These are phyloP conservation scores for Drosophila auraria DNA, from an alignment of 1,140 invertebrate species.

Conservation along the genomic window DNA sequence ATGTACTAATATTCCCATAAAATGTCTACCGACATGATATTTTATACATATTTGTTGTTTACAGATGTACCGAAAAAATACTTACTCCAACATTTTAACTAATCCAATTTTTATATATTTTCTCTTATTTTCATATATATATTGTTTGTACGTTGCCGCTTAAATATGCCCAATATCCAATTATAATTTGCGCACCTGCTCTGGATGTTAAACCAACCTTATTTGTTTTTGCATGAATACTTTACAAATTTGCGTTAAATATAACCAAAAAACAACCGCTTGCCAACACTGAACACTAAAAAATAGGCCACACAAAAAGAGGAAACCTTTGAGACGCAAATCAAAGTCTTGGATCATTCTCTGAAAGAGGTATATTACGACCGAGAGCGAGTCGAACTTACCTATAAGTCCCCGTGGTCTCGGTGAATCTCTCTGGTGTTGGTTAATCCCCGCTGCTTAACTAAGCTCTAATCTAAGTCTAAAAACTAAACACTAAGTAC, in stretches of 20 bases:
- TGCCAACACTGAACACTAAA: conserved; percentile 68
- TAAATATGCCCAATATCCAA: conserved; percentile 30
- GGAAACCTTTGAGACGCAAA: conserved; percentile 97
- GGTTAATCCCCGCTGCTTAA: conserved; percentile 37
- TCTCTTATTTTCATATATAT: conserved; percentile 68
- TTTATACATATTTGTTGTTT: conserved; percentile 12
- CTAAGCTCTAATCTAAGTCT: conserved; percentile 15
- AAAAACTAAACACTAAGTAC: conserved; percentile 26
- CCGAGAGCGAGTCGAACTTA: conserved; percentile 12
- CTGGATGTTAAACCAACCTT: conserved; percentile 46
- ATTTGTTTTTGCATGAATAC: conserved; percentile 63
- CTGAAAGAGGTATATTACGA: conserved; percentile 95
- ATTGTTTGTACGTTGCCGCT: conserved; percentile 59
- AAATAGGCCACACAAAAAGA: conserved; percentile 97
- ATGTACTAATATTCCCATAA: conserved; percentile 57
- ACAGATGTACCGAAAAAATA: conserved; percentile 20
- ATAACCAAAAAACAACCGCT: conserved; percentile 33
- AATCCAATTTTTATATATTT: conserved; percentile 68
- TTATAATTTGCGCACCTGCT: conserved; percentile 52
- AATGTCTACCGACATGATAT: conserved; percentile 83
- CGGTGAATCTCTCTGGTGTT: conserved; percentile 64
- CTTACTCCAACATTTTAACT: conserved; percentile 38
- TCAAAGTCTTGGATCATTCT: conserved; percentile 95
- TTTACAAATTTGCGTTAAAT: conserved; percentile 42
- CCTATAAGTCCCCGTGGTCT: conserved; percentile 34